phyloP scores from a whole-genome alignment of 2,888 invertebrate species.

The Plebejus melissa region DNA sequence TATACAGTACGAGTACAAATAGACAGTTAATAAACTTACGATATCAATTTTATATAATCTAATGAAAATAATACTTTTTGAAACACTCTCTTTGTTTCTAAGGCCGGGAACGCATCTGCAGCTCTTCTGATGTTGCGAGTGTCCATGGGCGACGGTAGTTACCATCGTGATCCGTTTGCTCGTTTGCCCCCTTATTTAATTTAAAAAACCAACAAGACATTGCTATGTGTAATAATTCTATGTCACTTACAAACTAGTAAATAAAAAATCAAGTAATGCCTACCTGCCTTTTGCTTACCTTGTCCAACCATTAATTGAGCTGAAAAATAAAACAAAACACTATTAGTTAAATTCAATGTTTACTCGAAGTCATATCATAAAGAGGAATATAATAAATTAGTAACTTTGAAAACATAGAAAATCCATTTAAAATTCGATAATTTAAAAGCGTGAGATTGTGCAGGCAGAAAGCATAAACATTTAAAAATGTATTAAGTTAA shows the following conservation, averaged over 20 bases:
- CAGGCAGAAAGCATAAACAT: slow-evolving; percentile 6
- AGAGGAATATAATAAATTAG: slow-evolving; percentile 4
- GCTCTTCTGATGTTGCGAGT: too few relatives aligned
- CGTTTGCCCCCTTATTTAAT: too few relatives aligned
- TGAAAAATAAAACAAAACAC: slow-evolving; percentile 58
- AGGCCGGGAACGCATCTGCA: too few relatives aligned
- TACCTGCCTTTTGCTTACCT: slow-evolving; percentile 76
- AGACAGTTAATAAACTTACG: neutral
- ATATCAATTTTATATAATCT: neutral
- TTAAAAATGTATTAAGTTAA: slow-evolving; percentile 23
- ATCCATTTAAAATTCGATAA: neutral
- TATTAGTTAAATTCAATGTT: neutral
- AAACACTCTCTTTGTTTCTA: neutral
- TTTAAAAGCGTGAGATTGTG: slow-evolving; percentile 14
- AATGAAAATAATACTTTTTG: neutral
- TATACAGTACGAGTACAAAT: neutral
- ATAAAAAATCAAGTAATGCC: slow-evolving; percentile 17
- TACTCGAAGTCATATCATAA: neutral
- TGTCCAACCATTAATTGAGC: slow-evolving; percentile 96
- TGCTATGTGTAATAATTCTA: slow-evolving; percentile 4
- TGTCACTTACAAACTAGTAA: slow-evolving; percentile 6
- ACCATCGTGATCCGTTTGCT: too few relatives aligned
- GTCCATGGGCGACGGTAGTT: too few relatives aligned
- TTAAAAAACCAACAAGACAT: neutral
- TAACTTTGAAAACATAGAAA: slow-evolving; percentile 24